Evolutionary conservation across 1,140 invertebrate genomes (phyloP).

Genomic region (Mycetomoellerius zeteki): DNA sequence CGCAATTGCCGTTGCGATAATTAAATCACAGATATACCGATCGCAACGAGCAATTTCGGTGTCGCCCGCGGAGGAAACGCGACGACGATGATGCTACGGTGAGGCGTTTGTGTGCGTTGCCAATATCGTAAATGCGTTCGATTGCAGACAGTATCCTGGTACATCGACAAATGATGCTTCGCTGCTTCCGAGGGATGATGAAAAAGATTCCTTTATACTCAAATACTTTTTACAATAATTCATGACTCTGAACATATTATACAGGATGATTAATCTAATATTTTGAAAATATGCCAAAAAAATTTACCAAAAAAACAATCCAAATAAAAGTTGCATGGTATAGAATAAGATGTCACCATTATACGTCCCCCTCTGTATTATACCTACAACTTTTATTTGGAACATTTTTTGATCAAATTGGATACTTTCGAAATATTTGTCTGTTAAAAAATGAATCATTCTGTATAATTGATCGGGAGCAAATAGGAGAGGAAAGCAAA

Average conservation of each 20-base stretch:
- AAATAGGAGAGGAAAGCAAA: too few species aligned
- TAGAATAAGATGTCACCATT: too few species aligned
- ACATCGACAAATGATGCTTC: not conserved
- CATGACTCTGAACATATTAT: not conserved
- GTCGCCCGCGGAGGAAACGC: constrained; percentile 31
- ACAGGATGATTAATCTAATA: too few species aligned
- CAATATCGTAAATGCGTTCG: constrained; percentile 17
- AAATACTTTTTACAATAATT: constrained; percentile 4
- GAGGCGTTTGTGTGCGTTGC: constrained; percentile 1
- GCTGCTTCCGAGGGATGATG: not conserved
- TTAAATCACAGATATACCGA: constrained; percentile 71
- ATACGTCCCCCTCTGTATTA: too few species aligned
- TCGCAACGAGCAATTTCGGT: constrained; percentile 58
- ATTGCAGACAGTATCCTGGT: not conserved
- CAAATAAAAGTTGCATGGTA: too few species aligned
- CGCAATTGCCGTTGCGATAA: constrained; percentile 72
- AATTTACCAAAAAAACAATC: too few species aligned
- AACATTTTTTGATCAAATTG: too few species aligned
- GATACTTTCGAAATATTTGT: too few species aligned
- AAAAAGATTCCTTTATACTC: not conserved
- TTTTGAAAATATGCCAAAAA: too few species aligned
- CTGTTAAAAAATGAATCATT: too few species aligned
- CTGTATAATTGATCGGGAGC: not conserved
- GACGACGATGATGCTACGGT: not conserved
- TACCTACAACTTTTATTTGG: too few species aligned